phyloP scores from a whole-genome alignment of 2,888 invertebrate genomes.

The Zygaena filipendulae region DNA sequence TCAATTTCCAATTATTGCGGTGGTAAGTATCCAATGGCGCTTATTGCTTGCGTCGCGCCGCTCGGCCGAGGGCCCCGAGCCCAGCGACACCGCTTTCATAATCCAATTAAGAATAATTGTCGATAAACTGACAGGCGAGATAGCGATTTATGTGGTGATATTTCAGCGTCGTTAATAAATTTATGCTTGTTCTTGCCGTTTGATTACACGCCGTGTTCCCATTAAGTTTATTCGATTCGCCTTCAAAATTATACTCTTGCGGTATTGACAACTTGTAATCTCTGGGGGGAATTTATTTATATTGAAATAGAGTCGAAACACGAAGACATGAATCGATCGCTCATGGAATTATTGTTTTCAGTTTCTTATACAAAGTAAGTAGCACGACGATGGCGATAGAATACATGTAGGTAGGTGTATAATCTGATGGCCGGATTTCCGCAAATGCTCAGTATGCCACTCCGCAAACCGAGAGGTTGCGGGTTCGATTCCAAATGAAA shows the following conservation, averaged over 20 bases:
- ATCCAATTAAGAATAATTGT: constrained; percentile 69
- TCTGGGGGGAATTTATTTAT: no score
- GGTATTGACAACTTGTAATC: constrained; percentile 48
- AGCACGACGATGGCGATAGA: no score
- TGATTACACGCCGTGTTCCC: constrained; percentile 54
- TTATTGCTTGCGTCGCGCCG: constrained; percentile 21
- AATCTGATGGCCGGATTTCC: no score
- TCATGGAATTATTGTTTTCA: no score
- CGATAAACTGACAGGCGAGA: constrained; percentile 64
- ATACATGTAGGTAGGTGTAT: no score
- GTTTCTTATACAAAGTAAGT: no score
- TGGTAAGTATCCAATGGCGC: no score
- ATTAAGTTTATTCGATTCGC: constrained; percentile 54
- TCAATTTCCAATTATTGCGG: no score
- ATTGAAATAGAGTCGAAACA: constrained; percentile 8
- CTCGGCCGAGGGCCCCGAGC: constrained; percentile 22
- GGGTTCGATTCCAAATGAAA: no score
- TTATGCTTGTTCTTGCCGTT: constrained; percentile 65
- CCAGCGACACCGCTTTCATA: constrained; percentile 56
- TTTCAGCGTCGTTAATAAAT: constrained; percentile 67
- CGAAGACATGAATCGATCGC: no score
- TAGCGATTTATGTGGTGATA: constrained; percentile 67
- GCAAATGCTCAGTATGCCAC: no score
- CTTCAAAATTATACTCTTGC: constrained; percentile 28
- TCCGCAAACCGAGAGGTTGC: no score